Percentiles rank a stretch among this genome's conserved stretches.
These are phyloP conservation scores for Diplolepis rosae DNA, from an alignment of 2,888 invertebrate genomes.

Conservation along the genomic window DNA sequence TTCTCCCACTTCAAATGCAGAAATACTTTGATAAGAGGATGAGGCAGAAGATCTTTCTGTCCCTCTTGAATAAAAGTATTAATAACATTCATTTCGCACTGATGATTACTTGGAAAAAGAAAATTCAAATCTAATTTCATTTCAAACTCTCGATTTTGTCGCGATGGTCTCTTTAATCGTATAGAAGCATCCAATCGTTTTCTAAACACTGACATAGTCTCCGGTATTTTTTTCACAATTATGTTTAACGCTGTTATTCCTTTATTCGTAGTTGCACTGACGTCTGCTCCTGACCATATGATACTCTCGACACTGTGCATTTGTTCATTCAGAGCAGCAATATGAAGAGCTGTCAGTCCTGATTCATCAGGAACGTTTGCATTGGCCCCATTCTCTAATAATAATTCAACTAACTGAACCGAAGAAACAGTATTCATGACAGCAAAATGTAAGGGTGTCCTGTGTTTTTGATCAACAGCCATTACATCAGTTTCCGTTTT, in stretches of 20 bases:
- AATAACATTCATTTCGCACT: slow-evolving; percentile 73
- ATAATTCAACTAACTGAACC: slow-evolving; percentile 62
- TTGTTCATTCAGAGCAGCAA: slow-evolving; percentile 74
- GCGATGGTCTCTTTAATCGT: slow-evolving; percentile 63
- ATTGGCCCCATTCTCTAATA: slow-evolving; percentile 64
- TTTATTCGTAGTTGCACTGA: slow-evolving; percentile 73
- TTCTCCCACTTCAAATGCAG: slow-evolving; percentile 75
- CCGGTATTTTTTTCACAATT: slow-evolving; percentile 73
- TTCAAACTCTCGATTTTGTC: slow-evolving; percentile 69
- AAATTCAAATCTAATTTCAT: slow-evolving; percentile 69
- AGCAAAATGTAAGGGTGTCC: slow-evolving; percentile 73
- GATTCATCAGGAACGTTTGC: slow-evolving; percentile 71
- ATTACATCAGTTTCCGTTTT: slow-evolving; percentile 68
- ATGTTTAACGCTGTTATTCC: slow-evolving; percentile 73
- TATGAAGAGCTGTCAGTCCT: slow-evolving; percentile 73
- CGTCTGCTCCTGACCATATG: slow-evolving; percentile 73
- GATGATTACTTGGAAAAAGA: slow-evolving; percentile 68
- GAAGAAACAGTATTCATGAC: slow-evolving; percentile 70
- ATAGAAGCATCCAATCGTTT: slow-evolving; percentile 72
- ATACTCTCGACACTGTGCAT: slow-evolving; percentile 72
- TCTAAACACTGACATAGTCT: slow-evolving; percentile 71
- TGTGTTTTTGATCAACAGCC: slow-evolving; percentile 67
- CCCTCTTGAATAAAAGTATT: slow-evolving; percentile 74
- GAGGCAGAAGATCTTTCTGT: slow-evolving; percentile 73
- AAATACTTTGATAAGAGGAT: slow-evolving; percentile 75